Evolutionary conservation across 2,888 invertebrate species (phyloP), one percentile per base, ranked within the genome.

Genomic region (Archips xylosteana): DNA sequence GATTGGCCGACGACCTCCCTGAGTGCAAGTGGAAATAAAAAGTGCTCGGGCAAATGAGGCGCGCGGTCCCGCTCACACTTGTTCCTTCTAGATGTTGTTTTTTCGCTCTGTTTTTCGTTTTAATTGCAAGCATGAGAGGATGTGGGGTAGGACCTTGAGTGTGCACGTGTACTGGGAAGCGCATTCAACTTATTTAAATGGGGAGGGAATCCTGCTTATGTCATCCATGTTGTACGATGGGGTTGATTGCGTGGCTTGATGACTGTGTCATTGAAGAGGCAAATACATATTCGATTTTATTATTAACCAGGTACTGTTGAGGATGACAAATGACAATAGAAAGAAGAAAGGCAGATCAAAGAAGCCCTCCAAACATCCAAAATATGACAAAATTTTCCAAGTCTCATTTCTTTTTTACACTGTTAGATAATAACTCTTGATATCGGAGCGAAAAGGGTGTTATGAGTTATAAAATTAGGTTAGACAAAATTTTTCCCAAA

Each of bases 1-100:
- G 94, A 94, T 94, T 94, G 94, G 94, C 94, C 92, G 92, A 91
- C 92, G 89, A 92, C 92, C 92, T 92, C 88, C 86, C 87, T 82
- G 89, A 91, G 92, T 85, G 89, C 88, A 85, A 89, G 90, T 89
- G 89, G 92, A 92, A 92, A 93, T 92, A 93, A 92, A 89, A 94
- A 94, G 93, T 92, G 89, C 93, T 92, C 87, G 86, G 87, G 87
- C 89, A 94, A 93, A 94, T 93, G 93, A 92, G 92, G 85, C 87
- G 82, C 84, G 86, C 82, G 82, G 85, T 92, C 92, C 85, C 87
- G 83, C 87, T 94, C 87, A 77, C 80, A 79, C 89, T 80, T 78
- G 81, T 76, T 80, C 77, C 74, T 74, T 79, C 79, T 78, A 78
- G 78, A 82, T 91, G 81, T 80, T 74, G 83, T 78, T 84, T 83